Conservation (phyloP, 2,888 invertebrate species). For the Melikaiella ostensackeni region DNA sequence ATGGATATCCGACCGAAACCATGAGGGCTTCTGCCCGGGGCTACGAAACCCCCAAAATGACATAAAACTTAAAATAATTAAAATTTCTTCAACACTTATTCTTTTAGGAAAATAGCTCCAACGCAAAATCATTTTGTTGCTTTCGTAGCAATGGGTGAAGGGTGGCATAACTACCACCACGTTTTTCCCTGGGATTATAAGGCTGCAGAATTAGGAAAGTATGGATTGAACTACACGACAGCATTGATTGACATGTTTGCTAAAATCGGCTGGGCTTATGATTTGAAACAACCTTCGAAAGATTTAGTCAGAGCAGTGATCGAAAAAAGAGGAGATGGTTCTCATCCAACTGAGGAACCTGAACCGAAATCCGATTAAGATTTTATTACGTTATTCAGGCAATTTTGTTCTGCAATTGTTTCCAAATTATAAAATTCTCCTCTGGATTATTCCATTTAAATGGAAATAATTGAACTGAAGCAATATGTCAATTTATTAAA, state of each 20-base stretch:
- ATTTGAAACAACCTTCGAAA: conserved; percentile 83
- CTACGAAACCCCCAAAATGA: too few species aligned
- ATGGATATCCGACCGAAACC: too few species aligned
- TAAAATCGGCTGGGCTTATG: conserved; percentile 87
- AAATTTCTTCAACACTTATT: not conserved
- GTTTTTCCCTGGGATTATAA: conserved; percentile 96
- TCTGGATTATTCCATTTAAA: too few species aligned
- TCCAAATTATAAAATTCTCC: too few species aligned
- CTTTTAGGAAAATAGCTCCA: conserved; percentile 55
- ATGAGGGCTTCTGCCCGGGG: too few species aligned
- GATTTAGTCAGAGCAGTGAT: conserved; percentile 79
- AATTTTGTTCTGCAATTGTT: too few species aligned
- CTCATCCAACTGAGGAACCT: conserved; percentile 48
- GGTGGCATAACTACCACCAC: conserved; percentile 88
- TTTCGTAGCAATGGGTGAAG: conserved; percentile 74
- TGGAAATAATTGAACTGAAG: too few species aligned
- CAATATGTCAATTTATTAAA: too few species aligned
- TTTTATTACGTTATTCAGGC: not conserved
- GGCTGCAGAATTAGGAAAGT: conserved; percentile 88
- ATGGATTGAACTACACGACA: conserved; percentile 83
- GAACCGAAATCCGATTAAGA: not conserved
- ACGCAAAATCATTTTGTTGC: conserved; percentile 60
- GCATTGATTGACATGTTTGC: conserved; percentile 84
- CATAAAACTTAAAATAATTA: too few species aligned
- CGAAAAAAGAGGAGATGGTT: conserved; percentile 80